Evolutionary conservation across 2,113 vertebrate species (phyloP).

Genomic region (Recurvirostra avosetta): DNA sequence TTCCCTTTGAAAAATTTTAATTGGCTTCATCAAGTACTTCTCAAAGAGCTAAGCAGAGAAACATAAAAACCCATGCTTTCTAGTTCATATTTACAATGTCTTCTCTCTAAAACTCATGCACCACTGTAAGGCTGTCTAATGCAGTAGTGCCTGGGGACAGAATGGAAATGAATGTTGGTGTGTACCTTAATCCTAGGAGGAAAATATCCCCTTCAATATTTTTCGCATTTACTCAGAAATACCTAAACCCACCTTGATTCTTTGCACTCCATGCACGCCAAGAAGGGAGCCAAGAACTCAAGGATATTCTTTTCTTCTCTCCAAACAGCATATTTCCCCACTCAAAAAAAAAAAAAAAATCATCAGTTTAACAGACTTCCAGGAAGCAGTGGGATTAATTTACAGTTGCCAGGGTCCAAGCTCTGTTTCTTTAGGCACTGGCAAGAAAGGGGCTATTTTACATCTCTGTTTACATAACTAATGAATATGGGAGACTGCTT

Average conservation of each 20-base stretch:
- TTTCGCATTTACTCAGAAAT: slow-evolving; percentile 13
- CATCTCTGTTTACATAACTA: neutral
- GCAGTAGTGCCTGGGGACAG: neutral
- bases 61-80: neutral
- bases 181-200: neutral
- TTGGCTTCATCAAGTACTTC: neutral
- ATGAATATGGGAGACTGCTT: neutral
- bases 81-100: neutral
- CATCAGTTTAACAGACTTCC: neutral
- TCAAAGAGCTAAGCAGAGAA: neutral
- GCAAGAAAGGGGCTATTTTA: neutral
- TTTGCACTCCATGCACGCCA: neutral
- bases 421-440: slow-evolving; percentile 2
- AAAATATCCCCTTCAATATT: slow-evolving; percentile 13
- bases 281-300: slow-evolving; percentile 16
- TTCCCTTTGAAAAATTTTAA: neutral
- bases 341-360: neutral
- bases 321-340: neutral
- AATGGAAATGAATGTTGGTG: neutral
- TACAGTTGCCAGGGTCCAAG: neutral
- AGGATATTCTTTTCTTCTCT: neutral
- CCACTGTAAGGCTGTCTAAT: neutral
- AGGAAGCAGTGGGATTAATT: slow-evolving; percentile 12
- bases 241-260: neutral
- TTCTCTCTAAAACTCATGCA: neutral